These are phyloP conservation scores for Pseudomyrmex concolor DNA, from an alignment of 1,140 invertebrate species.

Conservation along the genomic window DNA sequence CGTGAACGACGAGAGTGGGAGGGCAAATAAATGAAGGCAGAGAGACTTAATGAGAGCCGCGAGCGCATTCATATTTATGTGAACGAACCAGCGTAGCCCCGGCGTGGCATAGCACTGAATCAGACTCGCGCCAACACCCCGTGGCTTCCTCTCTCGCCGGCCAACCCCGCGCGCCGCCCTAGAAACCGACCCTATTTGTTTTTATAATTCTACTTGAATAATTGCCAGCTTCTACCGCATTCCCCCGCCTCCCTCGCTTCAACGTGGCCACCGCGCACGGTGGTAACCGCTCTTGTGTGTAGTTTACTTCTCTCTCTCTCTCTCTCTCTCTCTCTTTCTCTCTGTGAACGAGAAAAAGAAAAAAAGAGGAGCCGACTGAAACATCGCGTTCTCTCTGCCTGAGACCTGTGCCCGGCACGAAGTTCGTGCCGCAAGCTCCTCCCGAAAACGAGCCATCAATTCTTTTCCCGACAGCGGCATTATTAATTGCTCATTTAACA, in stretches of 20 bases:
- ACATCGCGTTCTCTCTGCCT: slow-evolving; percentile 26
- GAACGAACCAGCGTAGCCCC: slow-evolving; percentile 72
- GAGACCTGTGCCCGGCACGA: not conserved
- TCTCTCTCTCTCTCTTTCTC: no score
- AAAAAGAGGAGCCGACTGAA: slow-evolving; percentile 42
- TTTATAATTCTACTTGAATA: slow-evolving; percentile 81
- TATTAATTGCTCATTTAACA: not conserved
- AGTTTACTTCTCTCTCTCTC: not conserved
- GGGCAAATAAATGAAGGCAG: slow-evolving; percentile 74
- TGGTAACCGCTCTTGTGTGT: slow-evolving; percentile 42
- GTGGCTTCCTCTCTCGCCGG: slow-evolving; percentile 36
- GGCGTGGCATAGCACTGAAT: slow-evolving; percentile 72
- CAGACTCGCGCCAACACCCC: slow-evolving; percentile 69
- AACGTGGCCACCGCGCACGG: slow-evolving; percentile 46
- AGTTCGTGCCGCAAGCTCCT: slow-evolving; percentile 15
- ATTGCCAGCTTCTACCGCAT: slow-evolving; percentile 70
- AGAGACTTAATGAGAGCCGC: slow-evolving; percentile 80
- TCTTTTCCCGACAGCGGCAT: not conserved
- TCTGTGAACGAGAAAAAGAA: not conserved
- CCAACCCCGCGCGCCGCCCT: slow-evolving; percentile 59
- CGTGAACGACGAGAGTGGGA: slow-evolving; percentile 61
- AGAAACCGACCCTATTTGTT: slow-evolving; percentile 78
- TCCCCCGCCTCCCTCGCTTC: not conserved
- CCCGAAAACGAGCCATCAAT: slow-evolving; percentile 24
- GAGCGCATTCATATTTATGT: slow-evolving; percentile 82